Base-by-base conservation (phyloP, 2,888 invertebrate genomes). In the Microchrysa polita region DNA sequence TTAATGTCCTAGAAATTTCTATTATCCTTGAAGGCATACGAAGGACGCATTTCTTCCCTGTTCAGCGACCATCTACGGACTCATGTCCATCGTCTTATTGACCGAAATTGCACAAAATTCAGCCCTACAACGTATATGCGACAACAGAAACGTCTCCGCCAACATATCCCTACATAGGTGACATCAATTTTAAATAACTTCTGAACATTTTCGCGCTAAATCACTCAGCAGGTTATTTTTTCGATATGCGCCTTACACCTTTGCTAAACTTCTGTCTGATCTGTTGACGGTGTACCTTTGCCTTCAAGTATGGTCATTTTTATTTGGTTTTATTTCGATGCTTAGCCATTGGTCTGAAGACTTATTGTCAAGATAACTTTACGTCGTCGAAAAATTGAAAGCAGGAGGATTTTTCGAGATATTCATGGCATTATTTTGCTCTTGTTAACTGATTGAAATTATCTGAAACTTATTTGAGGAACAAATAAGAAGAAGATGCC, bases 141-240 rank as follows among this genome's bases (percentile, higher is more conserved):
- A 40, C 40, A 34, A 57, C 34, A 22, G 22, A 34, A 7, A 34
- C 7, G 27, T 34, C 27, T n/a, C n/a, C n/a, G 7, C 27, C 27
- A 34, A 34, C 27, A 34, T 34, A n/a, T n/a, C n/a, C n/a, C n/a
- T n/a, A 69, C 55, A 53, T 40, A 57, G 55, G 52, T 61, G 61
- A 72, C 72, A 72, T 72, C 72, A 72, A 40, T 72, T 72, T 72
- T 61, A 72, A 72, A 72, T 72, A 72, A 61, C 72, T 72, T 63
- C 60, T 61, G 61, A 63, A 53, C 27, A 44, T 60, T 53, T 60
- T 61, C 60, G 72, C 61, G 61, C 34, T 72, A 72, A 72, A 61
- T 72, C 72, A 72, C 72, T 72, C 72, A 48, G 72, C 72, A 48
- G 72, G 72, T 60, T 48, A 60, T 60, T 60, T 72, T 55, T 69